Base-by-base conservation (phyloP, 2,113 vertebrate genomes). In the Pangasianodon hypophthalmus region DNA sequence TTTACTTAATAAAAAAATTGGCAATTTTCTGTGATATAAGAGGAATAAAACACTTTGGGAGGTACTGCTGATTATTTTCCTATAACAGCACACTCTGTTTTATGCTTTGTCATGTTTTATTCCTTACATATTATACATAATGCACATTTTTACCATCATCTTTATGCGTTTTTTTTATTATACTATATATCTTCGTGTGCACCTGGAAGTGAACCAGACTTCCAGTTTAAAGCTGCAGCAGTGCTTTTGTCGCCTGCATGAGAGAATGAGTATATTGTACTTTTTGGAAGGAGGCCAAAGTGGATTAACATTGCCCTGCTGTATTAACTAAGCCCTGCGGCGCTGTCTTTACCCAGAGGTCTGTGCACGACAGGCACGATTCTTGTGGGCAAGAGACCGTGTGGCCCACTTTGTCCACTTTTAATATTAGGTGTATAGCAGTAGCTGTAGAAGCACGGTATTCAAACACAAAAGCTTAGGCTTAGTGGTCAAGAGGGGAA, bases 241-340 rank as follows among this genome's bases (percentile, higher is more conserved):
- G 44, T 69, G 58, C 18, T 62, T 69, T 37, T 44, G n/a, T 21
- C 77, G 10, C 64, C 88, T 83, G 50, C 41, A 77, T 46, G 14
- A 75, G 69, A 50, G 52, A 77, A 89, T 41, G 69, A 85, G 54
- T 85, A 46, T 75, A 85, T 46, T 75, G 67, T 58, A 62, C 81
- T 85, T 50, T 56, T 48, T 75, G 82, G 88, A 85, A 84, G 29
- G 37, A 77, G 67, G 82, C 82, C 82, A 85, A 84, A 62, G 64
- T 75, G 85, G 82, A 85, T 75, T 84, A 88, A 54, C 50, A 73
- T 73, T 58, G 54, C 50, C 26, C 69, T n/a, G 82, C 67, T 89
- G 67, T 69, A 85, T 89, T 89, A 77, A 32, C 82, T 89, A 44
- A 77, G 82, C 82, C 81, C 82, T 60, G 88, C 82, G 32, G 82